Percentiles rank a stretch among this genome's conserved stretches.
Evolutionary conservation across 2,888 invertebrate species (phyloP).

Genomic region (Isotomurus palustris): DNA sequence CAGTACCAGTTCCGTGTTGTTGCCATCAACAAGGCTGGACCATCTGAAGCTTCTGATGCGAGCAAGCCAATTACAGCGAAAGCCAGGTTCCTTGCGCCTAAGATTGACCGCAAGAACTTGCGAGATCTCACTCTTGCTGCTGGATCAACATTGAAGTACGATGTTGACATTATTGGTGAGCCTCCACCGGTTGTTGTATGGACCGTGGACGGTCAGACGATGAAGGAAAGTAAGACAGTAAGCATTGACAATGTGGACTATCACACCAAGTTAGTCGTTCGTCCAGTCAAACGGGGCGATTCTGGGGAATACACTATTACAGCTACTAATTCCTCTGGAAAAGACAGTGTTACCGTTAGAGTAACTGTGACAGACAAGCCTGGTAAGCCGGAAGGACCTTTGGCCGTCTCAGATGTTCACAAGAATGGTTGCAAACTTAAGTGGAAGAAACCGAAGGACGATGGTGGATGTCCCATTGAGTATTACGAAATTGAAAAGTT

Average conservation of each 20-base stretch:
- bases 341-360: constrained; percentile 75
- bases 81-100: constrained; percentile 84
- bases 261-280: constrained; percentile 77
- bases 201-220: constrained; percentile 77
- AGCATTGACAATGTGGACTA: constrained; percentile 80
- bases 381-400: constrained; percentile 78
- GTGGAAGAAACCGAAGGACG: constrained; percentile 79
- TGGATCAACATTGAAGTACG: constrained; percentile 87
- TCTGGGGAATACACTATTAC: constrained; percentile 82
- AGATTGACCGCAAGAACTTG: constrained; percentile 88
- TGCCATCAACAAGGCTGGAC: constrained; percentile 75
- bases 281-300: constrained; percentile 75
- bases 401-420: constrained; percentile 86
- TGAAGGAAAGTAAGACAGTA: constrained; percentile 62
- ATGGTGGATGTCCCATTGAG: constrained; percentile 79
- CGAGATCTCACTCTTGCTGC: constrained; percentile 85
- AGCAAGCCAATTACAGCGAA: constrained; percentile 83
- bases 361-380: constrained; percentile 76
- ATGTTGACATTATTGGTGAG: constrained; percentile 84
- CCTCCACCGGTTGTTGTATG: constrained; percentile 91
- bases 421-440: constrained; percentile 92
- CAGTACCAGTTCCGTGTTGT: constrained; percentile 90
- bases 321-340: constrained; percentile 81
- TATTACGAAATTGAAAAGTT: constrained; percentile 82
- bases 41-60: constrained; percentile 75